Evolutionary conservation across 2,888 invertebrate species (phyloP).

Genomic region (Aphrophora alni): DNA sequence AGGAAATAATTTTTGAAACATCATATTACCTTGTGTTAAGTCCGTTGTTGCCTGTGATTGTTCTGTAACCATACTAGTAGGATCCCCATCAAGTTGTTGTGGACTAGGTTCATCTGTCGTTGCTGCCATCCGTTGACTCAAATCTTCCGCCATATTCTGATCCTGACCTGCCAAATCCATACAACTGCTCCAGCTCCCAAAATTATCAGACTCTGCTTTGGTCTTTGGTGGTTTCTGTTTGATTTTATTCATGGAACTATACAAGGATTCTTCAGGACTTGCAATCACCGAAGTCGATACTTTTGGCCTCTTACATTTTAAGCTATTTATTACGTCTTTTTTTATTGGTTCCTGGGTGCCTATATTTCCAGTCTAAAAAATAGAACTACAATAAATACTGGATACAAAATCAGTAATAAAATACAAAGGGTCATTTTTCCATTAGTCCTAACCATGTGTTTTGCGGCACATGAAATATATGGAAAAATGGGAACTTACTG

Average conservation of each 20-base stretch:
- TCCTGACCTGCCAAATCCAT: conserved; percentile 2
- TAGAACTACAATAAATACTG: too few relatives aligned
- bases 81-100: neutral
- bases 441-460: too few relatives aligned
- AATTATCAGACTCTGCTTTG: neutral
- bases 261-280: neutral
- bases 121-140: conserved; percentile 42
- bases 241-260: neutral
- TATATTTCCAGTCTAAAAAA: conserved; percentile 24
- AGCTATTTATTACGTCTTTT: conserved; percentile 22
- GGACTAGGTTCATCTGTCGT: neutral
- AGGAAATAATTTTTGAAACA: too few relatives aligned
- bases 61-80: neutral
- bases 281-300: neutral
- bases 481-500: too few relatives aligned
- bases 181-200: neutral
- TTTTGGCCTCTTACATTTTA: conserved; percentile 30
- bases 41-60: conserved; percentile 31
- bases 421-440: too few relatives aligned
- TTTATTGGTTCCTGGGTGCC: neutral
- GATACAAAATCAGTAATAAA: too few relatives aligned
- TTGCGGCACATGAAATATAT: too few relatives aligned
- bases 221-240: neutral
- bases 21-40: conserved; percentile 41
- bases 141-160: conserved; percentile 47